These are phyloP conservation scores for Leptodactylus fuscus DNA, from an alignment of 2,113 vertebrate genomes.

Conservation along the genomic window DNA sequence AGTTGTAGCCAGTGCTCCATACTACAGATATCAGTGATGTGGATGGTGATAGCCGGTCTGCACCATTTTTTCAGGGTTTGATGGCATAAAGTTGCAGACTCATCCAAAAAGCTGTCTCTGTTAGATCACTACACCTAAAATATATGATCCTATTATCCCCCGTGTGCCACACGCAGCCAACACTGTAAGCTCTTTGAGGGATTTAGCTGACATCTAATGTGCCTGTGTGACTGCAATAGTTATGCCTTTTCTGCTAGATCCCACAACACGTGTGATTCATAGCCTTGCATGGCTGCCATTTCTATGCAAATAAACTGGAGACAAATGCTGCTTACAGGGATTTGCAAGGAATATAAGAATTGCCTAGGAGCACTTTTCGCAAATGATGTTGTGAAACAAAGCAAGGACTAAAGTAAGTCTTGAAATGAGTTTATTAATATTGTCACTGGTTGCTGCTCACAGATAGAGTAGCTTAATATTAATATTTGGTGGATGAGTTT, in stretches of 20 bases:
- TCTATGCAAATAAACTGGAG: conserved; percentile 56
- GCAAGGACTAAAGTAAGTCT: conserved; percentile 2
- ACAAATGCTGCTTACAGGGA: conserved; percentile 48
- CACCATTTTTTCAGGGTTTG: background rate
- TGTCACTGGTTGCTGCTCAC: background rate
- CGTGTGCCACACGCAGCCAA: conserved; percentile 41
- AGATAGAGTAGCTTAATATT: background rate
- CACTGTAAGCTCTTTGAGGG: conserved; percentile 55
- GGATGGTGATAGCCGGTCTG: background rate
- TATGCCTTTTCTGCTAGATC: conserved; percentile 48
- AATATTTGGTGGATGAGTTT: background rate
- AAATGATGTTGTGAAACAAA: conserved; percentile 47
- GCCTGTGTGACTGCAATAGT: conserved; percentile 53
- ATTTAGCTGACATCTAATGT: conserved; percentile 55
- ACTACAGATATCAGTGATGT: background rate
- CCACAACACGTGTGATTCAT: conserved; percentile 53
- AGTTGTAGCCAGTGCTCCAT: background rate
- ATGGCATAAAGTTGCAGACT: conserved; percentile 25
- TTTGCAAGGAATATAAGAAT: conserved; percentile 37
- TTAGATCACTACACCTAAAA: conserved; percentile 36
- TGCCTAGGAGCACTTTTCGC: conserved; percentile 3
- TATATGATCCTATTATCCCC: conserved; percentile 53
- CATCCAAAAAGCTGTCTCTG: conserved; percentile 23
- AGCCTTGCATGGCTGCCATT: conserved; percentile 51
- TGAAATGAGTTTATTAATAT: conserved; percentile 18